A percentile compares a stretch with the other conserved stretches of the same genome.
Evolutionary conservation across 2,888 invertebrate genomes (phyloP).

Genomic region (Linyphia triangularis): DNA sequence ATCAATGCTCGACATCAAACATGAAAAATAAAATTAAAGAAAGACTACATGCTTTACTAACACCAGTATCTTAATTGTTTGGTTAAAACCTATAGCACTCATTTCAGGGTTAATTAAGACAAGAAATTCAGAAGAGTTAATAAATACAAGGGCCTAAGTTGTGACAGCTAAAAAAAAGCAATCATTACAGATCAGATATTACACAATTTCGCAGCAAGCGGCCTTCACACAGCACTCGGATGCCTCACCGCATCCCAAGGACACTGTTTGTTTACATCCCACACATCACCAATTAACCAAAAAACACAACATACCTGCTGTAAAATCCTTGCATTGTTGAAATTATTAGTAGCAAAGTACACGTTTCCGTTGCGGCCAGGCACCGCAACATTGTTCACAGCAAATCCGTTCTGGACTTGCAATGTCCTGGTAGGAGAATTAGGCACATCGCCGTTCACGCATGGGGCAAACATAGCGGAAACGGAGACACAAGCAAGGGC

Average conservation of each 20-base stretch:
- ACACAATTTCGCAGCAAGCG: too few species aligned
- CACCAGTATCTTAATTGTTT: too few species aligned
- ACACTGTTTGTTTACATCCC: background rate
- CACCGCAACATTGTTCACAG: background rate
- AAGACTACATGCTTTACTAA: too few species aligned
- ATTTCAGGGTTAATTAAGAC: too few species aligned
- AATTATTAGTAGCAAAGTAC: background rate
- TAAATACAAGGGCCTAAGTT: too few species aligned
- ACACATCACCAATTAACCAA: background rate
- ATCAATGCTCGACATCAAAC: too few species aligned
- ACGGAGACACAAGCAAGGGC: slow-evolving; percentile 17
- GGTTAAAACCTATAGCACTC: too few species aligned
- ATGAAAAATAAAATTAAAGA: too few species aligned
- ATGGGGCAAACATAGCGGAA: slow-evolving; percentile 28
- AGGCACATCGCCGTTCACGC: background rate
- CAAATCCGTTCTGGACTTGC: background rate
- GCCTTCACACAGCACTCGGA: background rate
- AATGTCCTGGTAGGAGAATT: background rate
- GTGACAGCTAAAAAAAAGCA: too few species aligned
- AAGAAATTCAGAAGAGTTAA: too few species aligned
- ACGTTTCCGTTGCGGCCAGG: background rate
- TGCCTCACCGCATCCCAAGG: background rate
- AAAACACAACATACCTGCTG: slow-evolving; percentile 24
- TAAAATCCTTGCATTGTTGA: background rate
- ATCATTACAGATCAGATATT: too few species aligned